Percentiles rank a stretch among this genome's conserved stretches.
phyloP scores from a whole-genome alignment of 2,888 invertebrate genomes.

The Lacanobia wlatinum region DNA sequence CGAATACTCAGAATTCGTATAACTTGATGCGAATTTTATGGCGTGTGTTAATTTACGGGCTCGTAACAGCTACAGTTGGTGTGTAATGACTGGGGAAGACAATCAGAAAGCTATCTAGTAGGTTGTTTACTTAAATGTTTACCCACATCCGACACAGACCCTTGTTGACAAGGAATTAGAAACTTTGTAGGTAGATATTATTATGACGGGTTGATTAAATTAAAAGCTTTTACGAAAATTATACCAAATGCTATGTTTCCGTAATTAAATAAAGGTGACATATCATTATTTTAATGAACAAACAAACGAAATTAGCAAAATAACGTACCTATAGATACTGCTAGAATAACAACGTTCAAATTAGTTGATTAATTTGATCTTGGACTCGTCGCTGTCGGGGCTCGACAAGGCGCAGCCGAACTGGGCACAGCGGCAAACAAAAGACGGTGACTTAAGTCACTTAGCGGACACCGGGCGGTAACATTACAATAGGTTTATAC shows the following conservation, averaged over 20 bases:
- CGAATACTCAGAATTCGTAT: slow-evolving; percentile 66
- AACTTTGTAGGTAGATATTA: slow-evolving; percentile 48
- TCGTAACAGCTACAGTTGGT: slow-evolving; percentile 61
- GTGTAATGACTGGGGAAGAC: slow-evolving; percentile 62
- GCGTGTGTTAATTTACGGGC: slow-evolving; percentile 69
- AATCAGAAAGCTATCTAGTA: slow-evolving; percentile 63
- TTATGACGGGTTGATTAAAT: slow-evolving; percentile 48
- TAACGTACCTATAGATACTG: not conserved
- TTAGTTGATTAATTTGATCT: slow-evolving; percentile 72
- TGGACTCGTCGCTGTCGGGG: slow-evolving; percentile 65
- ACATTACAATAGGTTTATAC: slow-evolving; percentile 5
- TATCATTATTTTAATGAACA: not conserved
- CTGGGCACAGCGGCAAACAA: slow-evolving; percentile 44
- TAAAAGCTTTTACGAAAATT: slow-evolving; percentile 30
- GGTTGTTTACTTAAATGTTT: slow-evolving; percentile 51
- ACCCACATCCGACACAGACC: slow-evolving; percentile 51
- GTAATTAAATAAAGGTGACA: not conserved
- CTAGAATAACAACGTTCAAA: slow-evolving; percentile 54
- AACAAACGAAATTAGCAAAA: not conserved
- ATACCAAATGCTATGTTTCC: not conserved
- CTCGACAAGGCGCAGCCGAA: slow-evolving; percentile 59
- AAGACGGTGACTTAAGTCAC: slow-evolving; percentile 33
- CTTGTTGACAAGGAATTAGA: slow-evolving; percentile 51
- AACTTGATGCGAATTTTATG: slow-evolving; percentile 70
- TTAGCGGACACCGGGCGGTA: slow-evolving; percentile 15